Evolutionary conservation across 2,888 invertebrate genomes (phyloP), one percentile per base, ranked within the genome.

Genomic region (Adela reaumurella): DNA sequence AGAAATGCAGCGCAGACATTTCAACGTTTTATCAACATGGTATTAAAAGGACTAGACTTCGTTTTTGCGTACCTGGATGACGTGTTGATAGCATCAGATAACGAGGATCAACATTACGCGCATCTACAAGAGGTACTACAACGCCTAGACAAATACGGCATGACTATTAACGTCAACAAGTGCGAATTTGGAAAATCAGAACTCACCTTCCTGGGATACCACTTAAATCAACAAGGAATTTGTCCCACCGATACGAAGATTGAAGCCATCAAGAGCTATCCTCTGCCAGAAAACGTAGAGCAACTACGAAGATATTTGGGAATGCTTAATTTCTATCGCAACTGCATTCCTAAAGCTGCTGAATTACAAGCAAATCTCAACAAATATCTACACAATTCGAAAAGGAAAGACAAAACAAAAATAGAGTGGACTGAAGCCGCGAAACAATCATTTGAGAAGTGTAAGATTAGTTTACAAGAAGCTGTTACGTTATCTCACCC

Each of bases 1-100:
- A 51, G 60, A 4, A 67, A 67, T 47, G 63, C 64, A 1, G 59
- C 59, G 0, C 63, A 48, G n/a, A 64, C 62, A 1, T 70, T 68
- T 50, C 63, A 66, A 49, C 52, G 63, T 1, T 62, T 62, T 47
- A 61, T 68, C 47, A 56, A 67, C 45, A 51, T 56, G 10, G 54
- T 62, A 5, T 45, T 56, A 11, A 28, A 5, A 5, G 52, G 50
- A 2, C 48, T 58, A 2, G 58, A 53, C 16, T 55, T 59, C 49
- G 49, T 48, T 6, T 55, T 52, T 44, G 46, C 49, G 4, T 63
- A 61, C 47, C 51, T 61, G n/a, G 60, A 62, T 44, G 61, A 62
- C 50, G 52, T 62, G 19, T 46, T 62, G 4, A 50, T 62, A 2
- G 53, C 55, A 14, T 58, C 58, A 2, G 11, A 20, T 14, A 35